Base-by-base conservation (phyloP, 2,113 vertebrate genomes). In the Tragelaphus scriptus region DNA sequence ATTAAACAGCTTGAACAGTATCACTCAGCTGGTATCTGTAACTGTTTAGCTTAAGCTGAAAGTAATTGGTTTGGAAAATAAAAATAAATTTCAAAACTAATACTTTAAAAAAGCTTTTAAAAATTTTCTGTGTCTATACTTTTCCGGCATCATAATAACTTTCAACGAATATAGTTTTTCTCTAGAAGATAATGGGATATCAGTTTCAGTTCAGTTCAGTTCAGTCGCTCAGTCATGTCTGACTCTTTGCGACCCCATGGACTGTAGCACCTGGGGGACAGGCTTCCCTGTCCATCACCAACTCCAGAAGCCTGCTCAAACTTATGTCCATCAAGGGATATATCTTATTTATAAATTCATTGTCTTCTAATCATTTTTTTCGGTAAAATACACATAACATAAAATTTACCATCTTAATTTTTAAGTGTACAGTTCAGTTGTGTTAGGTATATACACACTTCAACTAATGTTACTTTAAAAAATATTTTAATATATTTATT, bases 291-390 rank as follows among this genome's bases (percentile, higher is more conserved):
- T 75, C 68, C 21, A 75, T 75, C 36, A 75, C 19, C 68, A 13
- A 36, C 68, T 40, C 36, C 68, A 75, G 68, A 75, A 75, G 68
- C 68, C 68, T 40, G 68, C 36, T 75, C 68, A 75, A 23, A 40
- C 36, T 75, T 36, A 12, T 25, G 68, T 40, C 36, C 68, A 40
- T 75, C 0, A 1, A 75, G n/a, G 68, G 36, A 13, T 40, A 12
- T 71, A 23, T 97, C 44, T 92, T 88, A 92, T 71, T 89, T 80
- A 88, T 86, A 82, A 93, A n/a, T 82, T 95, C 2, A 95, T 75
- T 89, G 86, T 88, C 68, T 85, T 40, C 36, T 80, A 90, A 65
- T 44, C 63, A 25, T 3, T 15, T 36, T 55, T 71, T 49, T 4
- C 56, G 32, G 19, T 63, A 61, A 90, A 63, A 63, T 49, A 21